Conservation (phyloP, 1,140 invertebrate genomes). For the Goniozus legneri region DNA sequence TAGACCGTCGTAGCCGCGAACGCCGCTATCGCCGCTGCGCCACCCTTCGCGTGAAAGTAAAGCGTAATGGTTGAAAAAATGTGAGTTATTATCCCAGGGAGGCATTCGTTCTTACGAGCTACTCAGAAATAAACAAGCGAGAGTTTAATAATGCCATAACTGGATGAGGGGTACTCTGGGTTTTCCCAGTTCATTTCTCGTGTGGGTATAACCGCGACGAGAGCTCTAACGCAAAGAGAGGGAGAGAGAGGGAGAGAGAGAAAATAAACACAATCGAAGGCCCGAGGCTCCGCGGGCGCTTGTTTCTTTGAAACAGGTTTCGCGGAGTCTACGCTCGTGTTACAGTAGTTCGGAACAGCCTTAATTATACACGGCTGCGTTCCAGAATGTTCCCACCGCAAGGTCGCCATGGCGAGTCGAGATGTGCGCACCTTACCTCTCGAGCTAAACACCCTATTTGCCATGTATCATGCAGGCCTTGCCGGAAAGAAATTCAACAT, state of each 20-base stretch:
- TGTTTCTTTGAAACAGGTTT: background rate
- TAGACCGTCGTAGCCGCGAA: constrained; percentile 38
- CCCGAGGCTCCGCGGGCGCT: background rate
- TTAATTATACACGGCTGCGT: background rate
- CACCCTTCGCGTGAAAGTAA: constrained; percentile 15
- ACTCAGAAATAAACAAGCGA: no score
- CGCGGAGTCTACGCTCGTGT: background rate
- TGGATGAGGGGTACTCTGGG: background rate
- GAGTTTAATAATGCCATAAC: no score
- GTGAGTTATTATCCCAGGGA: no score
- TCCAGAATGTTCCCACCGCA: background rate
- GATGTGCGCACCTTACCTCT: background rate
- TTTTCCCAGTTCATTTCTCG: background rate
- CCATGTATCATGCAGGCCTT: no score
- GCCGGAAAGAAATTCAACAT: no score
- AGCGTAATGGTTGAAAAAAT: background rate
- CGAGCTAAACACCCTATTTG: no score
- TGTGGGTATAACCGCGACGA: no score
- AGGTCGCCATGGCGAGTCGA: background rate
- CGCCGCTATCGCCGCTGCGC: constrained; percentile 42
- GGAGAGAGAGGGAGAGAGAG: background rate
- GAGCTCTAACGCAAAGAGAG: background rate
- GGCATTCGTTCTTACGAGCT: no score
- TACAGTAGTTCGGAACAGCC: background rate
- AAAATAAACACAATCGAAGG: background rate